Evolutionary conservation across 2,113 vertebrate species (phyloP).

Genomic region (Microtus ochrogaster): DNA sequence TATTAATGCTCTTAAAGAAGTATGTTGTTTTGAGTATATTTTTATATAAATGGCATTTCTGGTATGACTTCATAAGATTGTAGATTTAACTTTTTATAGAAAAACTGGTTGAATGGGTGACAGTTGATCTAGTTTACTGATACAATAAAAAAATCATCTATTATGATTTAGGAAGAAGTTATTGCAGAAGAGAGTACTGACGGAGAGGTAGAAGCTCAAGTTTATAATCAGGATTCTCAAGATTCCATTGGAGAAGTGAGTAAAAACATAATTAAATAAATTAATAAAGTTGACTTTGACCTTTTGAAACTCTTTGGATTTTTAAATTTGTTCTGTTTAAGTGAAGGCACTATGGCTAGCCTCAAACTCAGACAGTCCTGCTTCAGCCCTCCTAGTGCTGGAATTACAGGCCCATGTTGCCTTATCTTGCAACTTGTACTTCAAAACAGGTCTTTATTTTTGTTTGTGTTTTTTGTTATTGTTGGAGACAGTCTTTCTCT

Average conservation of each 20-base stretch:
- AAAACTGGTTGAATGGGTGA: background rate
- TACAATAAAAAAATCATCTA: background rate
- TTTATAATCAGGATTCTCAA: slow-evolving; percentile 92
- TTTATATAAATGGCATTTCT: slow-evolving; percentile 27
- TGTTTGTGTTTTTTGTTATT: background rate
- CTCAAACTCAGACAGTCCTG: background rate
- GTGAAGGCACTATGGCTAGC: background rate
- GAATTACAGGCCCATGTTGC: background rate
- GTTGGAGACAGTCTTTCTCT: background rate
- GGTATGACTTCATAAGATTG: slow-evolving; percentile 5
- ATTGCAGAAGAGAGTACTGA: slow-evolving; percentile 93
- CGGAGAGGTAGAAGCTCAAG: slow-evolving; percentile 91
- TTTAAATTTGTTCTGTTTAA: slow-evolving; percentile 32
- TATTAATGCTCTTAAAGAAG: background rate
- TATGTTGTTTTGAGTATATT: background rate
- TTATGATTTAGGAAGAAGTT: slow-evolving; percentile 91
- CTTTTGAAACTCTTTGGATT: slow-evolving; percentile 27
- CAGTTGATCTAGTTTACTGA: background rate
- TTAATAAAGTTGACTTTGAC: slow-evolving; percentile 32
- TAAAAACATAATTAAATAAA: slow-evolving; percentile 19
- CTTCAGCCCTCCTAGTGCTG: background rate
- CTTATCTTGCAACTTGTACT: background rate
- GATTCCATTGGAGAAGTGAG: slow-evolving; percentile 93
- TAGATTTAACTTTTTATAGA: background rate
- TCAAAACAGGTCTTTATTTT: background rate